These are phyloP conservation scores for Chaetodon auriga DNA, from an alignment of 2,113 vertebrate species.

Conservation along the genomic window DNA sequence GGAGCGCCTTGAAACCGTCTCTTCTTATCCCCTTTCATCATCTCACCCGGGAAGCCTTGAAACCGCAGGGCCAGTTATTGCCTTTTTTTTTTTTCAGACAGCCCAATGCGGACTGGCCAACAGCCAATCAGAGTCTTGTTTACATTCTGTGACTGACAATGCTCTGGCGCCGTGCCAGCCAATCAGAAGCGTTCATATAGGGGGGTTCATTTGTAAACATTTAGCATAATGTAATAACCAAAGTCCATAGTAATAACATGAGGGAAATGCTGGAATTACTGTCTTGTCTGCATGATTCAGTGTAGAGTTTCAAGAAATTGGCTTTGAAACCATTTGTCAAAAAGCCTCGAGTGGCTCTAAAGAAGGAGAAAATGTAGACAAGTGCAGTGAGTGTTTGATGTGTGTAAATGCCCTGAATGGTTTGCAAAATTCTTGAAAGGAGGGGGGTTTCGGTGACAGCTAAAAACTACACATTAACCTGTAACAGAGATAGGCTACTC, in stretches of 20 bases:
- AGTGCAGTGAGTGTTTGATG: slow-evolving; percentile 13
- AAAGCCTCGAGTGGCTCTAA: slow-evolving; percentile 3
- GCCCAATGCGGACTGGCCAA: slow-evolving; percentile 93
- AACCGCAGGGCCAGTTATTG: slow-evolving; percentile 95
- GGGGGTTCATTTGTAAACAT: slow-evolving; percentile 73
- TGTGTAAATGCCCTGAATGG: not conserved
- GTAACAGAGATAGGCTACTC: no score
- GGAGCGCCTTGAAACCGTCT: slow-evolving; percentile 92
- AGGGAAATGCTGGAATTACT: slow-evolving; percentile 33
- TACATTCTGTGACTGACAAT: slow-evolving; percentile 96
- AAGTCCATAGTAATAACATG: slow-evolving; percentile 63
- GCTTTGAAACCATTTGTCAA: slow-evolving; percentile 31
- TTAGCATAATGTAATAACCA: slow-evolving; percentile 69
- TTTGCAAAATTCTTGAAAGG: not conserved
- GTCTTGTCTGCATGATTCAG: slow-evolving; percentile 48
- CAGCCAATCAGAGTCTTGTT: slow-evolving; percentile 98
- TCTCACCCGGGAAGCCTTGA: slow-evolving; percentile 91
- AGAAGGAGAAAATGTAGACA: slow-evolving; percentile 4
- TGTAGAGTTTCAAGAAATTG: slow-evolving; percentile 38
- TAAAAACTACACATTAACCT: not conserved
- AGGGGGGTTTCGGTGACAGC: not conserved
- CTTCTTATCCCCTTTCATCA: slow-evolving; percentile 92
- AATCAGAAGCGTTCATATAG: slow-evolving; percentile 82
- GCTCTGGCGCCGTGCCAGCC: slow-evolving; percentile 88
- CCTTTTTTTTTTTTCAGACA: slow-evolving; percentile 84